These are phyloP conservation scores for Odontesthes bonariensis DNA, from an alignment of 2,113 vertebrate species.

Conservation along the genomic window DNA sequence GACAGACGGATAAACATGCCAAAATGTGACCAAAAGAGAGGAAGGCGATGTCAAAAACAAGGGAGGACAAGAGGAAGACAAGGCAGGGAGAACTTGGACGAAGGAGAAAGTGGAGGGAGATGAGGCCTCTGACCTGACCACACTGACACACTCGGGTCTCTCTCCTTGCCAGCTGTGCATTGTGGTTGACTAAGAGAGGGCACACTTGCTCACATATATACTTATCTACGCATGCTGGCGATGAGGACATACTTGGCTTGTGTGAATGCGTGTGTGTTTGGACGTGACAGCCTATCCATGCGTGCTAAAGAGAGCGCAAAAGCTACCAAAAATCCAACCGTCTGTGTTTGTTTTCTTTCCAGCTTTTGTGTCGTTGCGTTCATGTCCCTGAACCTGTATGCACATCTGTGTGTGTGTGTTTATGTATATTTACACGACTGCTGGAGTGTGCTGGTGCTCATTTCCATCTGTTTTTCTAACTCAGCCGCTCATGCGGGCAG, in stretches of 20 bases:
- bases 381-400: slow-evolving; percentile 66
- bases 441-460: slow-evolving; percentile 51
- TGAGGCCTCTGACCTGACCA: slow-evolving; percentile 77
- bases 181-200: slow-evolving; percentile 72
- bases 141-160: slow-evolving; percentile 78
- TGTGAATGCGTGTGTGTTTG: slow-evolving; percentile 47
- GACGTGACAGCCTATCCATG: slow-evolving; percentile 62
- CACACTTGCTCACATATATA: slow-evolving; percentile 77
- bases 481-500: slow-evolving; percentile 41
- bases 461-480: slow-evolving; percentile 71
- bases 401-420: slow-evolving; percentile 58
- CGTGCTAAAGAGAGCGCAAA: slow-evolving; percentile 61
- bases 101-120: slow-evolving; percentile 62
- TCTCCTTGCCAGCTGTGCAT: slow-evolving; percentile 77
- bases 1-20: slow-evolving; percentile 68
- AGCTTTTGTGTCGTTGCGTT: slow-evolving; percentile 54
- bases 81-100: slow-evolving; percentile 46
- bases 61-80: slow-evolving; percentile 59
- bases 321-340: slow-evolving; percentile 52
- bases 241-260: slow-evolving; percentile 81
- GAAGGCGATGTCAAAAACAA: slow-evolving; percentile 65
- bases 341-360: slow-evolving; percentile 71
- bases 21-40: slow-evolving; percentile 64
- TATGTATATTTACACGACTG: slow-evolving; percentile 65
- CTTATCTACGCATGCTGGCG: slow-evolving; percentile 75